Conservation (phyloP, 1,140 invertebrate genomes). For the Papilio polyxenes region DNA sequence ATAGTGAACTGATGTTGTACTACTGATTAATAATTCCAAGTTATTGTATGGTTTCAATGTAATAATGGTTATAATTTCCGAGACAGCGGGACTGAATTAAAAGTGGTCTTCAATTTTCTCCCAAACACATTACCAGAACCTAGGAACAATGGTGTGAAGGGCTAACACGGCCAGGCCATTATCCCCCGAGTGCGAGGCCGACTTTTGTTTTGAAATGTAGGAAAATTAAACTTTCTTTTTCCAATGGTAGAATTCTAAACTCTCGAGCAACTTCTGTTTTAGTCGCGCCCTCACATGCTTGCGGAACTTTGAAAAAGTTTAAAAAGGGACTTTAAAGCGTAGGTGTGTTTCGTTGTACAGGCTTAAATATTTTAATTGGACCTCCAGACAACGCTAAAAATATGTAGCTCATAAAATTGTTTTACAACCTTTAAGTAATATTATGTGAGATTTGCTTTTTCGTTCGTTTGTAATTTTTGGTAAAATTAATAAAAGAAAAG, state of each 20-base stretch:
- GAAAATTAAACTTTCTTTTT: constrained; percentile 78
- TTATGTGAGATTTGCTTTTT: no score
- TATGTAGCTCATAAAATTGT: background rate
- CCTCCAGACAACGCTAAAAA: constrained; percentile 37
- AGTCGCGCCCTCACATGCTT: constrained; percentile 74
- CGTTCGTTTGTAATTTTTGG: no score
- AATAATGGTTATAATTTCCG: background rate
- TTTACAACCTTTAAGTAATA: no score
- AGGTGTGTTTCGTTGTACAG: constrained; percentile 64
- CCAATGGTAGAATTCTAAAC: constrained; percentile 74
- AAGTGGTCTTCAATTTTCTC: background rate
- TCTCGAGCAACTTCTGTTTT: constrained; percentile 75
- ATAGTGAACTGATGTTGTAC: no score
- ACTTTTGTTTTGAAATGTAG: constrained; percentile 76
- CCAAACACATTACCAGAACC: background rate
- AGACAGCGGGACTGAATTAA: background rate
- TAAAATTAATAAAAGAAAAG: no score
- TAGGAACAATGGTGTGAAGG: constrained; percentile 37
- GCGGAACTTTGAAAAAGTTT: constrained; percentile 75
- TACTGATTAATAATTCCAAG: no score
- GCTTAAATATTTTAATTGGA: constrained; percentile 72
- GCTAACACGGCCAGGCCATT: constrained; percentile 68
- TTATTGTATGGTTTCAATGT: no score
- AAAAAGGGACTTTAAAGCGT: constrained; percentile 61
- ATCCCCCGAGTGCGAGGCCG: constrained; percentile 55